phyloP scores from a whole-genome alignment of 2,113 vertebrate species.

The Drymodes brunneopygia region DNA sequence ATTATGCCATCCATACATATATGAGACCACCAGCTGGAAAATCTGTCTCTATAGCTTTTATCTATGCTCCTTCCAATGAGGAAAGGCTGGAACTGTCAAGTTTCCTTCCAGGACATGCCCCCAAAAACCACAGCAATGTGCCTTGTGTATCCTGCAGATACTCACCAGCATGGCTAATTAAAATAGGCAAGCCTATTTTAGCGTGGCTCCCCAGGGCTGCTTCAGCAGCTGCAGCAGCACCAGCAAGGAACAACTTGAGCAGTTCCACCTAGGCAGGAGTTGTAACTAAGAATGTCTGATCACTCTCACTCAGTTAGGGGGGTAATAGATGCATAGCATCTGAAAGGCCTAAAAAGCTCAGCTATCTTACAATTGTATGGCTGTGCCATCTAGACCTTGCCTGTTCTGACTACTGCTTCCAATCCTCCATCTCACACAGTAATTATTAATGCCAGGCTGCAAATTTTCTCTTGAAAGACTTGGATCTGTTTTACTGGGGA shows the following conservation, averaged over 20 bases:
- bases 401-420: not conserved
- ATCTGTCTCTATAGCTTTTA: not conserved
- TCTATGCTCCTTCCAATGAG: not conserved
- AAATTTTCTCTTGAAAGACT: not conserved
- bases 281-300: not conserved
- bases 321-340: not conserved
- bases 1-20: not conserved
- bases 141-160: not conserved
- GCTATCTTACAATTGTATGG: not conserved
- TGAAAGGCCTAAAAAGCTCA: not conserved
- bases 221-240: not conserved
- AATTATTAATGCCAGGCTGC: not conserved
- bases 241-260: not conserved
- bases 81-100: not conserved
- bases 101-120: not conserved
- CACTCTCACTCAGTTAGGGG: not conserved
- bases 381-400: not conserved
- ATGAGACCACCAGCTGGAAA: not conserved
- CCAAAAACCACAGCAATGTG: not conserved
- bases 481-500: not conserved
- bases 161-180: not conserved
- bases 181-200: rapidly evolving
- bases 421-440: not conserved
- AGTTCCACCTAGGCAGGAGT: not conserved
- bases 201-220: not conserved